Percentiles rank a stretch among this genome's conserved stretches.
These are phyloP conservation scores for Castor canadensis DNA, from an alignment of 2,113 vertebrate species.

Conservation along the genomic window DNA sequence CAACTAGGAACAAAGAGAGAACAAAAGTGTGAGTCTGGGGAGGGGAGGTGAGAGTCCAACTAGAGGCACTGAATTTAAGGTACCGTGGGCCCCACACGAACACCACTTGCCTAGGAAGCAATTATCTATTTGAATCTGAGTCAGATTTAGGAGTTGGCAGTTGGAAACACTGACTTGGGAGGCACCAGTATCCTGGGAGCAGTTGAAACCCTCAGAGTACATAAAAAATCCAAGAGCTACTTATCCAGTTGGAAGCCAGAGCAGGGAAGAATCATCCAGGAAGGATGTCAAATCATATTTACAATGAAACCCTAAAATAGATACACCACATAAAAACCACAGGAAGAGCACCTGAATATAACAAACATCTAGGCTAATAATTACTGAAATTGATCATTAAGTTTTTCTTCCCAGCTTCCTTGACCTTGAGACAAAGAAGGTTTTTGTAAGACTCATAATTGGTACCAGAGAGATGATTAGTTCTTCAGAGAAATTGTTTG, in stretches of 20 bases:
- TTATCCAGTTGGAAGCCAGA: neutral
- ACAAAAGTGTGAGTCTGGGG: neutral
- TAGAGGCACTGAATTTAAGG: neutral
- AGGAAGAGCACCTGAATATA: accelerated
- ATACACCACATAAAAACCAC: neutral
- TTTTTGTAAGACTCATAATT: neutral
- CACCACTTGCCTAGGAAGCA: neutral
- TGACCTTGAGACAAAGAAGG: neutral
- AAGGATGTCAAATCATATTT: neutral
- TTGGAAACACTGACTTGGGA: neutral
- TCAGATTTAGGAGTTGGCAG: neutral
- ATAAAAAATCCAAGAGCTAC: neutral
- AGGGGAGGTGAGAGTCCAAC: neutral
- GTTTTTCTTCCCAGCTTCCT: neutral
- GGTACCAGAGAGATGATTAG: neutral
- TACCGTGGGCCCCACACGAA: neutral
- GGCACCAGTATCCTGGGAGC: neutral
- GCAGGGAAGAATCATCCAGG: too few species aligned
- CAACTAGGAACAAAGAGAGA: neutral
- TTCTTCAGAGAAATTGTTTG: neutral
- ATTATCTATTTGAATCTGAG: neutral
- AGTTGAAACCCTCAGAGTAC: neutral
- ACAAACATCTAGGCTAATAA: neutral
- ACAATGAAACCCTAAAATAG: neutral
- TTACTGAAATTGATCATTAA: neutral